These are phyloP conservation scores for Poecilus cupreus DNA, from an alignment of 2,888 invertebrate genomes.

Conservation along the genomic window DNA sequence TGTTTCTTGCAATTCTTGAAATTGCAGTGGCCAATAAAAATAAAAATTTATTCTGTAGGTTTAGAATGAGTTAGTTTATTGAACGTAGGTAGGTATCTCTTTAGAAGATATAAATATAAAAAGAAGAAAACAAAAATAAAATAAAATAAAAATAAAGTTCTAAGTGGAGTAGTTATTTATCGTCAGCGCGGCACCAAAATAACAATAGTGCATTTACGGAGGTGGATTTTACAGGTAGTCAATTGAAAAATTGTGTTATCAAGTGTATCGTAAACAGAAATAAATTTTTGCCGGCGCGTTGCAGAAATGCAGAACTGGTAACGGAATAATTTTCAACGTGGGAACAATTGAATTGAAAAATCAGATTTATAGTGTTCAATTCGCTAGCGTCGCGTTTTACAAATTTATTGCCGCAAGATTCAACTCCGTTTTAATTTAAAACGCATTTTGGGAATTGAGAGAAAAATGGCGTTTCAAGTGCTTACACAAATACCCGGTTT, in stretches of 20 bases:
- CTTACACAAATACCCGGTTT: conserved; percentile 10
- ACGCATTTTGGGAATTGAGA: conserved; percentile 50
- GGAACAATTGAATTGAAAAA: conserved; percentile 57
- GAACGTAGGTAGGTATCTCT: no score
- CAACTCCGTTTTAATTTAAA: conserved; percentile 50
- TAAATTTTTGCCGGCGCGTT: conserved; percentile 36
- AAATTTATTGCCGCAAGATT: conserved; percentile 53
- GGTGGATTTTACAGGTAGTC: neutral
- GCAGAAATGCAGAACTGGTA: conserved; percentile 29
- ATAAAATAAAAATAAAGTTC: neutral
- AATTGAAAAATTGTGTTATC: conserved; percentile 40
- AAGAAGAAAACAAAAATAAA: neutral
- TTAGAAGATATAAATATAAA: no score
- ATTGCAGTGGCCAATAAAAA: no score
- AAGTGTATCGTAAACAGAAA: conserved; percentile 35
- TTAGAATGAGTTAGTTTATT: no score
- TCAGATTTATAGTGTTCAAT: conserved; percentile 56
- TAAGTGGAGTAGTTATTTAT: neutral
- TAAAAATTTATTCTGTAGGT: no score
- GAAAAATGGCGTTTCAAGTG: conserved; percentile 30
- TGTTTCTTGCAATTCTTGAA: no score
- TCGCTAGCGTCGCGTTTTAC: conserved; percentile 51
- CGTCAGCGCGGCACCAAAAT: neutral
- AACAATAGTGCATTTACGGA: conserved; percentile 21
- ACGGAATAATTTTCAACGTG: conserved; percentile 48